phyloP scores from a whole-genome alignment of 2,797 vertebrate species.

The Pseudocheirus occidentalis region DNA sequence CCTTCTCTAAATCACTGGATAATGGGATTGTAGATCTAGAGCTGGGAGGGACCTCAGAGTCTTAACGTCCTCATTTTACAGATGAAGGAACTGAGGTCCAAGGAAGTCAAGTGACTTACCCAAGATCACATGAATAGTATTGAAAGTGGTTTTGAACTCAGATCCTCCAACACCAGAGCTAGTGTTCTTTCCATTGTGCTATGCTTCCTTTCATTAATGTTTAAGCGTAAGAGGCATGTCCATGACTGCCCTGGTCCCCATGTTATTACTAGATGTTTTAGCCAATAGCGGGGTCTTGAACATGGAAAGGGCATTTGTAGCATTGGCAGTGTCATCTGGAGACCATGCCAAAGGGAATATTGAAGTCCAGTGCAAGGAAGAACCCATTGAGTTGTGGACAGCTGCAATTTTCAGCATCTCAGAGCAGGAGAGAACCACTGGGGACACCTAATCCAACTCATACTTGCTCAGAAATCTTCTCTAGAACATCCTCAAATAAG shows the following conservation, averaged over 20 bases:
- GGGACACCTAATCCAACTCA: neutral
- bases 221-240: neutral
- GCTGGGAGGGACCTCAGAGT: neutral
- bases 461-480: neutral
- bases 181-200: neutral
- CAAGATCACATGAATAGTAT: neutral
- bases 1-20: neutral
- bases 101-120: neutral
- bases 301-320: neutral
- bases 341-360: neutral
- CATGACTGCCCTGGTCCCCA: neutral
- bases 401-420: neutral
- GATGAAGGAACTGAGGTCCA: neutral
- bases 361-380: neutral
- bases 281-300: neutral
- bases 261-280: neutral
- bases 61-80: neutral
- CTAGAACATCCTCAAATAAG: neutral
- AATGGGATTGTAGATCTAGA: neutral
- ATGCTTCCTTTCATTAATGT: neutral
- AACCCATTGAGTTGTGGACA: neutral
- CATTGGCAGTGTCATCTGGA: neutral
- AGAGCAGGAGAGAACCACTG: neutral
- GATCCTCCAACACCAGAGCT: neutral
- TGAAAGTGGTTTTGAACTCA: neutral